Percentiles rank a stretch among this genome's conserved stretches.
Conservation (phyloP, 2,888 invertebrate genomes). For the Drosophila recens region DNA sequence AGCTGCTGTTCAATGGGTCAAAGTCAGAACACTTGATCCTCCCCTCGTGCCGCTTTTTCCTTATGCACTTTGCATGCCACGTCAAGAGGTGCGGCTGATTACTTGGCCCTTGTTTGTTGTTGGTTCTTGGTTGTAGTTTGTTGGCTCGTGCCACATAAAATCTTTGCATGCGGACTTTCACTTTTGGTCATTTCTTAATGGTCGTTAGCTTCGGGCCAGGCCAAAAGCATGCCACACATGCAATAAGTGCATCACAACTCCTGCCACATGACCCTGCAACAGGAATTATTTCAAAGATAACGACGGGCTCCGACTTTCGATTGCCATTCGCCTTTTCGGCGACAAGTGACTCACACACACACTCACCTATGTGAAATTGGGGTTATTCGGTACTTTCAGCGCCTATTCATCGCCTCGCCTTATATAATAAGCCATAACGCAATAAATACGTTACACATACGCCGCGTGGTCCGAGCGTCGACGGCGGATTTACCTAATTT, state of each 20-base stretch:
- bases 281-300: slow-evolving; percentile 38
- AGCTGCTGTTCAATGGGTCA: slow-evolving; percentile 71
- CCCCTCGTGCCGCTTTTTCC: not conserved
- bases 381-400: slow-evolving; percentile 1
- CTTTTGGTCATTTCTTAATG: slow-evolving; percentile 69
- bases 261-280: slow-evolving; percentile 29
- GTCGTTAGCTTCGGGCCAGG: slow-evolving; percentile 38
- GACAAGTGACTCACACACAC: slow-evolving; percentile 50
- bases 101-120: slow-evolving; percentile 42
- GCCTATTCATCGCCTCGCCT: slow-evolving; percentile 50
- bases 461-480: slow-evolving; percentile 47
- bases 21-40: slow-evolving; percentile 57
- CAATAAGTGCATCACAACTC: slow-evolving; percentile 74
- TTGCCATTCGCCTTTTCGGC: slow-evolving; percentile 41
- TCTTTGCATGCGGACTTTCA: slow-evolving; percentile 79
- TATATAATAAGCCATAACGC: slow-evolving; percentile 75
- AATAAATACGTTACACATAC: slow-evolving; percentile 76
- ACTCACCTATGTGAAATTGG: slow-evolving; percentile 36
- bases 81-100: slow-evolving; percentile 72
- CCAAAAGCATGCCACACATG: slow-evolving; percentile 50
- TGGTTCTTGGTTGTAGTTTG: not conserved
- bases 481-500: slow-evolving; percentile 62
- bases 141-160: slow-evolving; percentile 35
- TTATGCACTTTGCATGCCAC: slow-evolving; percentile 60
- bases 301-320: slow-evolving; percentile 26